A percentile compares a stretch with the other conserved stretches of the same genome.
Evolutionary conservation across 2,797 vertebrate species (phyloP).

Genomic region (Sparidentex hasta): DNA sequence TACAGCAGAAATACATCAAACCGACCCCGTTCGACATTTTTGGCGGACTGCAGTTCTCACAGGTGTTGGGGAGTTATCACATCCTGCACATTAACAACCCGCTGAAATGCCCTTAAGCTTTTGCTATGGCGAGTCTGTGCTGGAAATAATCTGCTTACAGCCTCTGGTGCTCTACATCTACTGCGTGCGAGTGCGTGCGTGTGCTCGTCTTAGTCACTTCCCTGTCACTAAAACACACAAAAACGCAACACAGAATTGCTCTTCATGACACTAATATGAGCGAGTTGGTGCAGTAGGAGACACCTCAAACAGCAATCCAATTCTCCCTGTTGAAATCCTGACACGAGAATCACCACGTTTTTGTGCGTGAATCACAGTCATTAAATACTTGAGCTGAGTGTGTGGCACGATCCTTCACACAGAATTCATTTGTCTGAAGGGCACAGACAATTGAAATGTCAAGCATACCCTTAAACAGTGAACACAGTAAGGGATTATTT

Average conservation of each 20-base stretch:
- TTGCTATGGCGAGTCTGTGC: conserved; percentile 58
- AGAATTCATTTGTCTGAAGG: conserved; percentile 59
- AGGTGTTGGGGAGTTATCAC: conserved; percentile 56
- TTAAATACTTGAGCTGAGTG: conserved; percentile 60
- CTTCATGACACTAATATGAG: conserved; percentile 32
- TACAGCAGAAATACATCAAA: conserved; percentile 21
- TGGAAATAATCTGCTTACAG: conserved; percentile 70
- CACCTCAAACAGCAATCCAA: conserved; percentile 36
- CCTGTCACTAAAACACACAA: conserved; percentile 40
- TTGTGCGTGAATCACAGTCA: conserved; percentile 55
- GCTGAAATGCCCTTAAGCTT: conserved; percentile 63
- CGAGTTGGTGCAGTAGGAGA: not conserved
- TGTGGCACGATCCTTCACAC: conserved; percentile 40
- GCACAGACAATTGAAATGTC: conserved; percentile 67
- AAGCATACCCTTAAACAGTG: conserved; percentile 59
- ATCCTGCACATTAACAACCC: conserved; percentile 65
- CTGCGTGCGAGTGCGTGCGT: conserved; percentile 36
- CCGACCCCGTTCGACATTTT: not conserved
- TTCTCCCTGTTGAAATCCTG: conserved; percentile 31
- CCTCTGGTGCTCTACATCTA: conserved; percentile 60
- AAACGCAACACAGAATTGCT: conserved; percentile 23
- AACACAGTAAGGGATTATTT: conserved; percentile 55
- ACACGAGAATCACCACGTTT: conserved; percentile 36
- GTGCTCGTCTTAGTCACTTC: conserved; percentile 14
- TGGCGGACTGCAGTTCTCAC: conserved; percentile 13